Evolutionary conservation across 2,113 vertebrate species (phyloP).

Genomic region (Anarhynchus alexandrinus): DNA sequence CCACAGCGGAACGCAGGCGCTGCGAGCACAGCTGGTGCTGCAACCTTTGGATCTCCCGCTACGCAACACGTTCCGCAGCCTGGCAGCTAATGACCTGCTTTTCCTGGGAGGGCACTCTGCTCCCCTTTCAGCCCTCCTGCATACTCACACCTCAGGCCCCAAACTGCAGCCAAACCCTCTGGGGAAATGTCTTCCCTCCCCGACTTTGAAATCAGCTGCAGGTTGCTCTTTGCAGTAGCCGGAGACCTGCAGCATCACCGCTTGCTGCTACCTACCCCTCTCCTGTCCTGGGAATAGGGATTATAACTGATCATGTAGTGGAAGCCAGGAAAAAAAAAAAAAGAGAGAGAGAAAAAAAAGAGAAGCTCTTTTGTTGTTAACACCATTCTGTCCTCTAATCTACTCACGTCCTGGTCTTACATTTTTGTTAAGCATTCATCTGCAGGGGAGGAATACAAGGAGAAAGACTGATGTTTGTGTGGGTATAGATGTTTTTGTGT

Average conservation of each 20-base stretch:
- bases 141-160: rapidly evolving
- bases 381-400: not conserved
- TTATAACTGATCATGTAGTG: not conserved
- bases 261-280: not conserved
- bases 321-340: not conserved
- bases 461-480: not conserved
- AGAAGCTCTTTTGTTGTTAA: not conserved
- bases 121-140: not conserved
- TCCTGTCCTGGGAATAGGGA: not conserved
- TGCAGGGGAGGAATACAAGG: not conserved
- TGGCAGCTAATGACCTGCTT: not conserved
- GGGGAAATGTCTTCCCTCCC: not conserved
- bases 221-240: not conserved
- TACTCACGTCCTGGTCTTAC: not conserved
- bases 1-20: not conserved
- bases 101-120: not conserved
- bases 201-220: not conserved
- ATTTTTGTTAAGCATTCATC: not conserved
- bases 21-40: not conserved
- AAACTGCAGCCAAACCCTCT: not conserved
- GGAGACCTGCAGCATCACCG: not conserved
- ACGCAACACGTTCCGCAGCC: not conserved
- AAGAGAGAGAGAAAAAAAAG: no score
- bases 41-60: not conserved
- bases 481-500: not conserved